Conservation (phyloP, 2,888 invertebrate species). For the Cyaniris semiargus region DNA sequence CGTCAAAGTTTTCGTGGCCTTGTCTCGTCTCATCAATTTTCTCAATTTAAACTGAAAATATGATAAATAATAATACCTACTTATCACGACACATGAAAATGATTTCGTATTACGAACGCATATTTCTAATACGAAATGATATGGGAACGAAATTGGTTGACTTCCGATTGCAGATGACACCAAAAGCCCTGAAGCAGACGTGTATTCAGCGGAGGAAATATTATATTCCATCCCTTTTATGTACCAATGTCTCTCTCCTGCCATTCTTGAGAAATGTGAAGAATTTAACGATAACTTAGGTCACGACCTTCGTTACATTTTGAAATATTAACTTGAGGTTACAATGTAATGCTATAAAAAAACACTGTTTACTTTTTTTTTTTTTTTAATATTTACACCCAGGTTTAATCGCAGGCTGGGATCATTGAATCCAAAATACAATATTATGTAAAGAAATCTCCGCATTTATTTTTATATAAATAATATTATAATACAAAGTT, state of each 20-base stretch:
- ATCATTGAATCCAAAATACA: too few relatives aligned
- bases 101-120: neutral
- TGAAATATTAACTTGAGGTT: neutral
- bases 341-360: neutral
- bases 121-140: conserved; percentile 16
- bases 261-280: neutral
- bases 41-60: too few relatives aligned
- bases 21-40: too few relatives aligned
- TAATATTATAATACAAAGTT: too few relatives aligned
- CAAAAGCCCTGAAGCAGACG: conserved; percentile 13
- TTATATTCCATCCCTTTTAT: neutral
- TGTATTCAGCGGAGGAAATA: neutral
- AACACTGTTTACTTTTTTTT: neutral
- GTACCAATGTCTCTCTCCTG: conserved; percentile 11
- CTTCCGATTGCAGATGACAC: conserved; percentile 23
- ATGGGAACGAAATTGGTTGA: conserved; percentile 22
- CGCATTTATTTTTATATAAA: too few relatives aligned
- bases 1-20: too few relatives aligned
- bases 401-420: too few relatives aligned
- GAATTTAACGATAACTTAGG: neutral
- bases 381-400: too few relatives aligned
- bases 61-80: neutral
- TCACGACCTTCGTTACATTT: neutral
- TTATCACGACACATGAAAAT: neutral
- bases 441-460: too few relatives aligned